These are phyloP conservation scores for Potorous gilbertii DNA, from an alignment of 2,797 vertebrate species.

Conservation along the genomic window DNA sequence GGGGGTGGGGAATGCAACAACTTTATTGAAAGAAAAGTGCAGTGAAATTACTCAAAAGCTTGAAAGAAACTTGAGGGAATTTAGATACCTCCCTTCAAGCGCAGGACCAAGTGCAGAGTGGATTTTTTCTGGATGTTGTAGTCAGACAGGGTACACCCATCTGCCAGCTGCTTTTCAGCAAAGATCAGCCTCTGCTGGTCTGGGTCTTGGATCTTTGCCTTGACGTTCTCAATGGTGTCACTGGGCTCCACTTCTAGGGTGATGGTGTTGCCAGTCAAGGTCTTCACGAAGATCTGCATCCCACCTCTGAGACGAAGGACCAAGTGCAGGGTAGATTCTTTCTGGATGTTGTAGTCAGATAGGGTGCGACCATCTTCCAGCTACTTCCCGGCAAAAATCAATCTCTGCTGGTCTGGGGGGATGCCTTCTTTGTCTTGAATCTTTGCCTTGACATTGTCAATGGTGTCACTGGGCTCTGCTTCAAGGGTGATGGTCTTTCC, in stretches of 20 bases:
- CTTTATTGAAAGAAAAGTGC: too few species aligned
- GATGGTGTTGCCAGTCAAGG: constrained; percentile 36
- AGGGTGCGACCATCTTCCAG: too few species aligned
- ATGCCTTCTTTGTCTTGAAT: too few species aligned
- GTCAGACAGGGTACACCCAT: constrained; percentile 83
- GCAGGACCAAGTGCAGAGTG: constrained; percentile 56
- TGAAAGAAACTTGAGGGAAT: background rate
- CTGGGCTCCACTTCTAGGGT: background rate
- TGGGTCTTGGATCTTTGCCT: constrained; percentile 79
- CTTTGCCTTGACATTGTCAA: too few species aligned
- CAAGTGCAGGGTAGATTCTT: too few species aligned
- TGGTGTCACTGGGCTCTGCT: too few species aligned
- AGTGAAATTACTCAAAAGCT: background rate
- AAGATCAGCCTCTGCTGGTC: constrained; percentile 86
- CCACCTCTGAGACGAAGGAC: too few species aligned
- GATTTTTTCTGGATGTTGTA: constrained; percentile 84
- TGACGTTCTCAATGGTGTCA: constrained; percentile 72
- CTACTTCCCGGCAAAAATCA: too few species aligned
- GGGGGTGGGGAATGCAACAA: too few species aligned
- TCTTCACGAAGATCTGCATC: constrained; percentile 78
- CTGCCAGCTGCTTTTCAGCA: constrained; percentile 84
- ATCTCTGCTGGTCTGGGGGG: too few species aligned
- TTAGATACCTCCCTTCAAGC: constrained; percentile 77
- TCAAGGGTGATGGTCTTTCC: too few species aligned
- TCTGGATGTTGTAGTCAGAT: too few species aligned